Base-by-base conservation (phyloP, 2,113 vertebrate species). In the Cardinalis cardinalis region DNA sequence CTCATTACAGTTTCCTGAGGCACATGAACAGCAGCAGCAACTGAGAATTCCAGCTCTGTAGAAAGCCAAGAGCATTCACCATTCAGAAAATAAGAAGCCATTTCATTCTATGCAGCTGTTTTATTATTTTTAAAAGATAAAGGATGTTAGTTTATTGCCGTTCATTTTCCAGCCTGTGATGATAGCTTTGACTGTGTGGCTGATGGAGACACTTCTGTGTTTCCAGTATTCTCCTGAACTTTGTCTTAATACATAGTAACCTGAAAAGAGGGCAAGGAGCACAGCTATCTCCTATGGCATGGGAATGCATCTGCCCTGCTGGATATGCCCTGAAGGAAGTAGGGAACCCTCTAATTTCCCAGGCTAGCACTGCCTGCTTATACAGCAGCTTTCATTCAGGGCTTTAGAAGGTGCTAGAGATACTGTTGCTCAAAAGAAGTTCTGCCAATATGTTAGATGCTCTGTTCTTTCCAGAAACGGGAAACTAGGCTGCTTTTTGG, bases 401-500 rank as follows among this genome's bases (percentile, higher is more conserved):
- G 24, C 4, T 71, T 90, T 74, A 31, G 63, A 69, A 77, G 52
- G 44, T 51, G 41, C 79, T 61, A 78, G 61, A 49, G 41, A 74
- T 41, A 46, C 43, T 46, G 34, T 44, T 53, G 38, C 69, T 89
- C 68, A 87, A 31, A 83, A 75, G 34, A 77, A 61, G 21, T 75
- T 76, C 66, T 49, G 60, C 68, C 40, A 16, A 14, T 69, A 61
- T 6, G 5, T 51, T 83, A 52, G 72, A 59, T 74, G 25, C 51
- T 48, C 48, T 2, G 0, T 88, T 92, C 82, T 87, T 74, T 87
- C 83, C 77, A 94, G 64, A 94, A 94, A 43, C 41, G 88, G 72
- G 56, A 74, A 91, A 73, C 61, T 73, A 79, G 58, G n/a, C 40
- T 59, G 74, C 9, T 89, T 80, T 86, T 92, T 95, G 92, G 91